A percentile compares a stretch with the other conserved stretches of the same genome.
Conservation (phyloP, 92 coral and sea anemone genomes). For the Porites rus region DNA sequence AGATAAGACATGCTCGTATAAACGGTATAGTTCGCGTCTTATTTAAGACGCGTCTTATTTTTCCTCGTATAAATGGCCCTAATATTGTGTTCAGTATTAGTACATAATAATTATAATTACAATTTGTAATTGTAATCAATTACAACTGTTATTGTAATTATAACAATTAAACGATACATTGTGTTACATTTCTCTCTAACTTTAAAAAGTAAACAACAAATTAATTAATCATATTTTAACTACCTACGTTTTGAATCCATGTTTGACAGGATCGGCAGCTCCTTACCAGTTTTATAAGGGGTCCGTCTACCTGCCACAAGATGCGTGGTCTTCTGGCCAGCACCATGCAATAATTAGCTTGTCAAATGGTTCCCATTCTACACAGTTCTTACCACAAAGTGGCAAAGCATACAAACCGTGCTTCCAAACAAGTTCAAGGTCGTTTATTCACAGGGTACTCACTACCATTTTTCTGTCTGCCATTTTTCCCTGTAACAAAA, state of each 20-base stretch:
- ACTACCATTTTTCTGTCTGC: not conserved
- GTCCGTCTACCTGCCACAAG: no score
- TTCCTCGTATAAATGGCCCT: no score
- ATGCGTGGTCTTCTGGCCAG: not conserved
- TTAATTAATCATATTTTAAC: not conserved
- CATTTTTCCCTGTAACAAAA: not conserved
- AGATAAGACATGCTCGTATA: no score
- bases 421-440: not conserved
- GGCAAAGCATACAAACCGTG: not conserved
- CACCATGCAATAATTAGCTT: not conserved
- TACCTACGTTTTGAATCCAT: not conserved
- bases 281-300: no score
- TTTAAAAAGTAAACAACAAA: not conserved
- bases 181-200: constrained; percentile 16
- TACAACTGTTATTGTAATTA: no score
- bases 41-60: no score
- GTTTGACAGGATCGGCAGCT: no score
- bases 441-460: not conserved
- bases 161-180: not conserved
- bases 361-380: not conserved
- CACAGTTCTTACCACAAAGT: not conserved
- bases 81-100: no score
- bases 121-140: no score
- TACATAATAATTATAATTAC: no score
- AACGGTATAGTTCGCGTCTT: no score